Conservation (phyloP, 2,113 vertebrate genomes). For the Macrotis lagotis region DNA sequence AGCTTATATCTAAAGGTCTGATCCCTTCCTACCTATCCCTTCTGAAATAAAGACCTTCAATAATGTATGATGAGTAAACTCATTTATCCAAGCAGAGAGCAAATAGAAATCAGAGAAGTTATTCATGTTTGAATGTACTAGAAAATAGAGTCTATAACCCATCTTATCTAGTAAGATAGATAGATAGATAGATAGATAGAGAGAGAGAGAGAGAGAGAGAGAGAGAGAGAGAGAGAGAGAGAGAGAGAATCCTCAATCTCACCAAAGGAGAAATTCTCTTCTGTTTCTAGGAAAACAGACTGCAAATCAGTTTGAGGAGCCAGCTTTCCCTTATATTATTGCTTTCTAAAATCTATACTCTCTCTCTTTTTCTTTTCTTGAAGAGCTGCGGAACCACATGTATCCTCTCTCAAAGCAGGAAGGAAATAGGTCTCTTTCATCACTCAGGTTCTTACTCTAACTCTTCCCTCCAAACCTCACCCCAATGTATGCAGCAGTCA, state of each 20-base stretch:
- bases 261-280: background rate
- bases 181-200: too few species aligned
- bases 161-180: background rate
- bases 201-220: too few species aligned
- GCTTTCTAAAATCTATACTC: background rate
- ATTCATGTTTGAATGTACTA: background rate
- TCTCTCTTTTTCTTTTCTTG: background rate
- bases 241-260: background rate
- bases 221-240: background rate
- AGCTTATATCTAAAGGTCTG: background rate
- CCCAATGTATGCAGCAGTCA: too few species aligned
- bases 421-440: background rate
- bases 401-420: background rate
- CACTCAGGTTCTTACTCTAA: background rate
- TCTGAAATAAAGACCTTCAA: background rate
- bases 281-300: background rate
- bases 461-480: too few species aligned
- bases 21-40: background rate
- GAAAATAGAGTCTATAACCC: background rate
- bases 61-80: background rate
- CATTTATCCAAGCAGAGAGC: background rate
- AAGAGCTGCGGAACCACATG: background rate
- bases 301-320: background rate
- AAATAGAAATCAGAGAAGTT: background rate
- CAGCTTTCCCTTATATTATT: background rate